Percentiles rank a stretch among this genome's conserved stretches.
Conservation (phyloP, 2,888 invertebrate genomes). For the Tetramorium bicarinatum region DNA sequence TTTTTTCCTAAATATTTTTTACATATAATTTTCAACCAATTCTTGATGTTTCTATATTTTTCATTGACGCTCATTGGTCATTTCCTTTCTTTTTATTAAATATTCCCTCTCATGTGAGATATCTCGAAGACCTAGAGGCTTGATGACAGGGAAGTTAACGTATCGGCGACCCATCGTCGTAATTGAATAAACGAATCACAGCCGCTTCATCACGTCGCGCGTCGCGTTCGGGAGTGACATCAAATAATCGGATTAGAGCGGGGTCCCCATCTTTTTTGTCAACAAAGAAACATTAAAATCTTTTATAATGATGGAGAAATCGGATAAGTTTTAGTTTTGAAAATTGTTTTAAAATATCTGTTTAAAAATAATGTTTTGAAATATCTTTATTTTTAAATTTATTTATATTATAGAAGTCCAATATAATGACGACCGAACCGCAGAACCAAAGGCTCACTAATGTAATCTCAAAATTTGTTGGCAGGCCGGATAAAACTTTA, state of each 20-base stretch:
- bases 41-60: not conserved
- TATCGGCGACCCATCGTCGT: not conserved
- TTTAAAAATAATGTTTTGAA: too few species aligned
- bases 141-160: not conserved
- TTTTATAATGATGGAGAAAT: too few species aligned
- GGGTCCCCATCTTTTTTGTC: too few species aligned
- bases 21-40: not conserved
- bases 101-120: not conserved
- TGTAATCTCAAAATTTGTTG: too few species aligned
- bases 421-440: too few species aligned
- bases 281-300: too few species aligned
- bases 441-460: too few species aligned
- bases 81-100: not conserved
- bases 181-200: not conserved
- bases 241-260: not conserved
- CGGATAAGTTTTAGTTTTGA: too few species aligned
- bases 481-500: too few species aligned
- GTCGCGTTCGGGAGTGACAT: not conserved
- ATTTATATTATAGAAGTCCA: too few species aligned
- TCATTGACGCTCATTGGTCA: not conserved
- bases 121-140: not conserved
- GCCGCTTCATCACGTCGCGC: not conserved
- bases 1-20: not conserved
- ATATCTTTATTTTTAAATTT: too few species aligned
- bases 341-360: too few species aligned